A percentile compares a stretch with the other conserved stretches of the same genome.
phyloP scores from a whole-genome alignment of 2,797 vertebrate genomes.

The Periparus ater region DNA sequence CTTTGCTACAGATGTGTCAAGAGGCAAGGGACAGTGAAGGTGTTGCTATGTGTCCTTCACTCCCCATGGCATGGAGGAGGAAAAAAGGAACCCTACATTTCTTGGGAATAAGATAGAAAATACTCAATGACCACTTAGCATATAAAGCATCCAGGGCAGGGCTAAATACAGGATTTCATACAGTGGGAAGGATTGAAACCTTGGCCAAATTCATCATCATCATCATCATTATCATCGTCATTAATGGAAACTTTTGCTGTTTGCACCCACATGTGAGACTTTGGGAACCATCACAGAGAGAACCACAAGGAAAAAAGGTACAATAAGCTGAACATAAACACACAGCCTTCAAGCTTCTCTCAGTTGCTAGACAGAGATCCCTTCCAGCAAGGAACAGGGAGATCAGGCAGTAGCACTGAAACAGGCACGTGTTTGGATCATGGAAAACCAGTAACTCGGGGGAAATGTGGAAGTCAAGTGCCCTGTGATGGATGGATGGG shows the following conservation, averaged over 20 bases:
- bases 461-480: neutral
- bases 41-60: rapidly evolving
- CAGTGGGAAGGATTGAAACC: neutral
- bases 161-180: neutral
- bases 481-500: neutral
- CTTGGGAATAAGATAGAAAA: neutral
- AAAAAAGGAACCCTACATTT: neutral
- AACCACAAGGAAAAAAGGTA: neutral
- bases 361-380: neutral
- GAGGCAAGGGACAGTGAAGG: neutral
- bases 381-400: neutral
- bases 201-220: neutral
- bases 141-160: neutral
- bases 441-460: neutral
- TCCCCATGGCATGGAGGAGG: neutral
- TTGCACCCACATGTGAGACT: neutral
- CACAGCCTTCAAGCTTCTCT: neutral
- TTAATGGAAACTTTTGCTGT: neutral
- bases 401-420: constrained; percentile 10
- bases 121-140: neutral
- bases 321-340: neutral
- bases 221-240: neutral
- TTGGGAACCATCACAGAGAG: rapidly evolving
- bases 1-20: neutral
- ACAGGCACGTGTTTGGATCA: neutral